phyloP scores from a whole-genome alignment of 2,797 vertebrate genomes.

The Myotis myotis region DNA sequence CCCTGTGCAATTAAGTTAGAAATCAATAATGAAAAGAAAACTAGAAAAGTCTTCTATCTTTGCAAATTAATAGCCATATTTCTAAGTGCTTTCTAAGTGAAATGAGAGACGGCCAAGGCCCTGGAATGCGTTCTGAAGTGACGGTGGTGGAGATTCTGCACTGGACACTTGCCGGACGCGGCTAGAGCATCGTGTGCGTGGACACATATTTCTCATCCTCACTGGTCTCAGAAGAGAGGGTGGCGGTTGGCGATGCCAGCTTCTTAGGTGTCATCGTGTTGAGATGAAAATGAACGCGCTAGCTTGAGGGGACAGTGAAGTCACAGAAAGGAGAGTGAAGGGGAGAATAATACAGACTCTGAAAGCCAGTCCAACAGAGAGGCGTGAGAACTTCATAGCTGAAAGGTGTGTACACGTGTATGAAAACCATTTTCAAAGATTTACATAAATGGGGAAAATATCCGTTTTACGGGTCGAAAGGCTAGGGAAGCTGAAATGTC shows the following conservation, averaged over 20 bases:
- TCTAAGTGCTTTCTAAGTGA: background rate
- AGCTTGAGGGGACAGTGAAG: background rate
- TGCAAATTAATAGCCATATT: background rate
- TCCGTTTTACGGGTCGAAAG: background rate
- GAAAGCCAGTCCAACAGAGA: background rate
- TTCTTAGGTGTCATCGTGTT: background rate
- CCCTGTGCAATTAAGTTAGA: background rate
- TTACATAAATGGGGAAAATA: background rate
- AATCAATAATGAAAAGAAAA: background rate
- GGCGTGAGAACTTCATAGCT: rapidly evolving
- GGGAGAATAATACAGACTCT: background rate
- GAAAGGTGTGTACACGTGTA: background rate
- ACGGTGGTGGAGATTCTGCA: background rate
- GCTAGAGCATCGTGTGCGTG: no score
- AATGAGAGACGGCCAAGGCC: background rate
- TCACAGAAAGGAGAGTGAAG: background rate
- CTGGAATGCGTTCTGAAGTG: background rate
- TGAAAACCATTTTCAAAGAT: background rate
- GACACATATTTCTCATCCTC: no score
- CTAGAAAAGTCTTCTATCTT: background rate
- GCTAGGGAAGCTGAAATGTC: background rate
- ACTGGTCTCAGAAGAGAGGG: no score
- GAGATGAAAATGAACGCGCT: background rate
- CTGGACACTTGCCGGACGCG: no score
- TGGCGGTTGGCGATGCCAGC: background rate